A percentile compares a stretch with the other conserved stretches of the same genome.
Evolutionary conservation across 2,888 invertebrate genomes (phyloP).

Genomic region (Xylota sylvarum): DNA sequence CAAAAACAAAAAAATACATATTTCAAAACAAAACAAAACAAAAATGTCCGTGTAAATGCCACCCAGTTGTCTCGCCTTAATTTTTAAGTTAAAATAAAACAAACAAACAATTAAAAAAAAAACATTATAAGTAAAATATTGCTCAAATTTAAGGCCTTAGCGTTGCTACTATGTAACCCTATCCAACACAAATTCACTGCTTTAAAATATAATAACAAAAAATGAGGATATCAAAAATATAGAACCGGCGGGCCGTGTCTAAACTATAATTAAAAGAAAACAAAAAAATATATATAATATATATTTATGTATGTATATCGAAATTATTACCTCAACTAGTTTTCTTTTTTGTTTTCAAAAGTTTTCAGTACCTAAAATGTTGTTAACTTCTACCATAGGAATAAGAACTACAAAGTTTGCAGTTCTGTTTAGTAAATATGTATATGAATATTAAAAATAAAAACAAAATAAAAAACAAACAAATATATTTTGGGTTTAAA

Average conservation of each 20-base stretch:
- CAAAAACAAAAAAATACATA: conserved; percentile 1
- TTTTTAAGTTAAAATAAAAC: conserved; percentile 24
- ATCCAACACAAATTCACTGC: conserved; percentile 42
- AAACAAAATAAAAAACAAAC: not conserved
- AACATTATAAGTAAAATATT: conserved; percentile 15
- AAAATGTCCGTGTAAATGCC: conserved; percentile 19
- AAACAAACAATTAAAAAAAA: conserved; percentile 5
- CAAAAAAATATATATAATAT: conserved; percentile 6
- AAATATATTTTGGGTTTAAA: conserved; percentile 20
- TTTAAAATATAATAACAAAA: conserved; percentile 21
- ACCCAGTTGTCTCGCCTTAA: conserved; percentile 26
- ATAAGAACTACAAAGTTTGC: conserved; percentile 21
- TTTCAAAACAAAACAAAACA: too few relatives aligned
- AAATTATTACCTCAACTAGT: conserved; percentile 28
- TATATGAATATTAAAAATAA: conserved; percentile 18
- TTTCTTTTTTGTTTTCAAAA: conserved; percentile 22
- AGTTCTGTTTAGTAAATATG: conserved; percentile 32
- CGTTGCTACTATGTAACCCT: conserved; percentile 28
- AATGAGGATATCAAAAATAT: conserved; percentile 3
- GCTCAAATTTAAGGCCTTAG: conserved; percentile 41
- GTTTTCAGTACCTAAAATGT: conserved; percentile 49
- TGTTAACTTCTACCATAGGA: conserved; percentile 32
- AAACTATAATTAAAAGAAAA: conserved; percentile 3
- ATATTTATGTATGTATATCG: conserved; percentile 30
- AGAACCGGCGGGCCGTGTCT: conserved; percentile 55